These are phyloP conservation scores for Pardosa pseudoannulata DNA, from an alignment of 2,888 invertebrate species.

Conservation along the genomic window DNA sequence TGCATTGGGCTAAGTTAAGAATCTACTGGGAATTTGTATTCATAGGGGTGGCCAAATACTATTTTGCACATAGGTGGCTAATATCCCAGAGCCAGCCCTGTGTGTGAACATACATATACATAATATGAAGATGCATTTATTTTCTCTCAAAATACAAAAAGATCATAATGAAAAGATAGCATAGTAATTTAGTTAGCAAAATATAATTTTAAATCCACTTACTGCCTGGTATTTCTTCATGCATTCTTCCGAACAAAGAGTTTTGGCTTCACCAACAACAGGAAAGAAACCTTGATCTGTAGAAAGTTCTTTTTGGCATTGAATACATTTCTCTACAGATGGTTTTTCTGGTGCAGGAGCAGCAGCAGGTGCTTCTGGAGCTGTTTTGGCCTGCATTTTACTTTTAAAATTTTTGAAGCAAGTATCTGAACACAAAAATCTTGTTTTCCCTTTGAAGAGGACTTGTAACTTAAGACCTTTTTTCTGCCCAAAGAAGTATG, in stretches of 20 bases:
- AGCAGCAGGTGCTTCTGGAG: conserved; percentile 19
- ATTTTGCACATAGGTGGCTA: no score
- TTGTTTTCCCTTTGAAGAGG: conserved; percentile 67
- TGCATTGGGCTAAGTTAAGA: no score
- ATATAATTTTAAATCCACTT: neutral
- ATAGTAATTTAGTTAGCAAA: no score
- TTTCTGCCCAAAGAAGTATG: conserved; percentile 65
- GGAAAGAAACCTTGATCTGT: conserved; percentile 72
- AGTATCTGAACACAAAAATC: conserved; percentile 72
- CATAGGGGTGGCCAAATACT: no score
- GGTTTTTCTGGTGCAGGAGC: neutral
- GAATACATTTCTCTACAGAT: conserved; percentile 64
- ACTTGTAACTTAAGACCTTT: conserved; percentile 70
- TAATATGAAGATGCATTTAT: no score
- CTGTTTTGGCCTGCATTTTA: conserved; percentile 21
- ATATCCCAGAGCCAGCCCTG: no score
- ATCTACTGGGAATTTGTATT: no score
- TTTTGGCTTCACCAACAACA: conserved; percentile 73
- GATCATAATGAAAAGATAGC: no score
- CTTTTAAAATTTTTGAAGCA: conserved; percentile 71
- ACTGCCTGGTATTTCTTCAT: conserved; percentile 73
- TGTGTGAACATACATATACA: no score
- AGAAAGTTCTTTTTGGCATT: conserved; percentile 73
- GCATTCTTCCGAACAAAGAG: conserved; percentile 74
- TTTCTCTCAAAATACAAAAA: no score